Base-by-base conservation (phyloP, 1,140 invertebrate species). In the Mylabris phalerata region DNA sequence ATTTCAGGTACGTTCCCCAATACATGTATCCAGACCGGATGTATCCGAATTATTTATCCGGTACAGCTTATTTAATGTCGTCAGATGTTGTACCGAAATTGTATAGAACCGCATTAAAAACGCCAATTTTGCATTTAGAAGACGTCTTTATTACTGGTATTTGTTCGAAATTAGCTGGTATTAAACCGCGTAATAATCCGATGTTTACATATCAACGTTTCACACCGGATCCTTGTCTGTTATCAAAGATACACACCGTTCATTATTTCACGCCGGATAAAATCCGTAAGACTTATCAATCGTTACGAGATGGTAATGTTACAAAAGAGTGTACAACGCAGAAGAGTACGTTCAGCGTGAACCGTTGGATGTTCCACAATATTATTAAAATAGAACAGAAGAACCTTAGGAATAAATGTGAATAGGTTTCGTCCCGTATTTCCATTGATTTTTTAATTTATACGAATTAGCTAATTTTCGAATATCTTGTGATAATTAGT, bases 61-160 rank as follows among this genome's bases (percentile, higher is more conserved):
- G 91, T 10, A 90, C 89, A 9, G 88, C 85, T 1, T 94, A 93
- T 75, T 80, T 89, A 1, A 82, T 93, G 76, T 88, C 87, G n/a
- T 72, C 81, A 9, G 82, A 84, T 67, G 79, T 88, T 1, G 85
- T 84, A 5, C 67, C 68, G 24, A 82, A 78, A 56, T 75, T 94
- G 6, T 91, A 89, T 68, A 70, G 81, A 19, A 81, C 84, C 10
- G 84, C 90, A 0, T 68, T 91, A 1, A 73, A 74, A 43, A 88
- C 84, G 9, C 81, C 83, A 5, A 76, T 90, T 39, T 81, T 92
- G 59, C 87, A 92, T 68, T 71, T 92, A 19, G 92, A 95, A 71
- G 92, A 94, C 70, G 86, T 94, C 47, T 95, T 86, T 70, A 81
- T 93, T 10, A 94, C 91, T 4, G 92, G 91, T 81, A 65, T 55